phyloP scores from a whole-genome alignment of 1,140 invertebrate genomes.

The Gonatopus flavifemur region DNA sequence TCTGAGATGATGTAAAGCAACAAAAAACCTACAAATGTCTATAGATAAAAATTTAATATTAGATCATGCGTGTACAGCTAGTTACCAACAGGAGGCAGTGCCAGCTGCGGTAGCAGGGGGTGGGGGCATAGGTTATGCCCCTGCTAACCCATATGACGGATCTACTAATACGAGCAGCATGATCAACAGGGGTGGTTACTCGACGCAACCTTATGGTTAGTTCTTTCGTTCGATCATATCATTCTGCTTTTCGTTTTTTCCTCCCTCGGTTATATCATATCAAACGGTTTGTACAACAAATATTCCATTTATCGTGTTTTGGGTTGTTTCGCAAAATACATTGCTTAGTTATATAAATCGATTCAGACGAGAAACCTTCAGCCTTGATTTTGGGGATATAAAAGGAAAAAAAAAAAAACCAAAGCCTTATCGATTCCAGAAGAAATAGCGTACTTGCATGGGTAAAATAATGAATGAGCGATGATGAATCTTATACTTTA shows the following conservation, averaged over 20 bases:
- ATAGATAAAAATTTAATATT: too few relatives aligned
- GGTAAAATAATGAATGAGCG: too few relatives aligned
- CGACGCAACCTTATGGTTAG: slow-evolving; percentile 48
- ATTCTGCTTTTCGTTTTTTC: slow-evolving; percentile 7
- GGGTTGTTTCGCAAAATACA: slow-evolving; percentile 4
- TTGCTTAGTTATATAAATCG: too few relatives aligned
- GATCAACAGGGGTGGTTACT: slow-evolving; percentile 43
- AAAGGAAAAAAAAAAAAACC: too few relatives aligned
- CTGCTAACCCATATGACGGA: slow-evolving; percentile 40
- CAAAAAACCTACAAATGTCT: too few relatives aligned
- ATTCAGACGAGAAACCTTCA: slow-evolving; percentile 30
- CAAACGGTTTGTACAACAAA: neutral
- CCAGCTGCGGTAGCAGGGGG: slow-evolving; percentile 27
- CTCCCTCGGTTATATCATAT: neutral
- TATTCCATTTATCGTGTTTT: slow-evolving; percentile 12
- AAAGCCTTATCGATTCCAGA: too few relatives aligned
- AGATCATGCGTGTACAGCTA: slow-evolving; percentile 36
- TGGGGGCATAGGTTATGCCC: slow-evolving; percentile 38
- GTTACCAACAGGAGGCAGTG: slow-evolving; percentile 48
- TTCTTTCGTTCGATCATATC: slow-evolving; percentile 26
- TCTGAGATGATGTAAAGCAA: too few relatives aligned
- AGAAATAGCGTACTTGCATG: too few relatives aligned
- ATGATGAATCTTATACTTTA: too few relatives aligned
- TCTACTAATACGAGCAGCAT: slow-evolving; percentile 42
- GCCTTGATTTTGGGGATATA: too few relatives aligned